Evolutionary conservation across 1,140 invertebrate genomes (phyloP).

Genomic region (Musca domestica): DNA sequence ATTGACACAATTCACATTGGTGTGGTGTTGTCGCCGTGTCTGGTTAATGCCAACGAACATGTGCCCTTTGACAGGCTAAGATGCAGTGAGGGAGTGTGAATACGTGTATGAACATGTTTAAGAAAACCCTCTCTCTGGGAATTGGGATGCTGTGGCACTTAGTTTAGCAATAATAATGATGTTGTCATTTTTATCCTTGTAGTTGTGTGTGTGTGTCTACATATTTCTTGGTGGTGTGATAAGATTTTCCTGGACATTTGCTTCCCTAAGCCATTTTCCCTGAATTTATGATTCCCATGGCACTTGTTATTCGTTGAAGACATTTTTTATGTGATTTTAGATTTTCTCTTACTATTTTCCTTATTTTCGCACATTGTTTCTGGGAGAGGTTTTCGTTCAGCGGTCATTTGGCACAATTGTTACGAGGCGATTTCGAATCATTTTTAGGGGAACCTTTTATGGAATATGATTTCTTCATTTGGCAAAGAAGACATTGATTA

Average conservation of each 20-base stretch:
- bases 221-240: neutral
- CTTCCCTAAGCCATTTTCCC: neutral
- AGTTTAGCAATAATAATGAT: constrained; percentile 4
- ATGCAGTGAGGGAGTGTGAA: too few relatives aligned
- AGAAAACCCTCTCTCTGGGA: neutral
- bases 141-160: neutral
- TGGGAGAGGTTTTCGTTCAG: too few relatives aligned
- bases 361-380: neutral
- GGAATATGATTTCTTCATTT: constrained; percentile 16
- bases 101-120: too few relatives aligned
- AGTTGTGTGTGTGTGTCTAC: too few relatives aligned
- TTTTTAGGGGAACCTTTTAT: constrained; percentile 12
- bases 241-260: constrained; percentile 10
- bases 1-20: too few relatives aligned
- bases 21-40: too few relatives aligned
- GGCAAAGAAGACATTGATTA: constrained; percentile 2
- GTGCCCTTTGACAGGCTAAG: too few relatives aligned
- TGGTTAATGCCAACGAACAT: too few relatives aligned
- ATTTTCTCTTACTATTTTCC: neutral
- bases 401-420: too few relatives aligned
- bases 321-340: neutral
- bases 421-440: neutral
- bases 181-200: neutral
- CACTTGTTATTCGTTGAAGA: neutral
- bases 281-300: constrained; percentile 10